Evolutionary conservation across 2,797 vertebrate genomes (phyloP), one percentile per base, ranked within the genome.

Genomic region (Ctenopoma multispine): DNA sequence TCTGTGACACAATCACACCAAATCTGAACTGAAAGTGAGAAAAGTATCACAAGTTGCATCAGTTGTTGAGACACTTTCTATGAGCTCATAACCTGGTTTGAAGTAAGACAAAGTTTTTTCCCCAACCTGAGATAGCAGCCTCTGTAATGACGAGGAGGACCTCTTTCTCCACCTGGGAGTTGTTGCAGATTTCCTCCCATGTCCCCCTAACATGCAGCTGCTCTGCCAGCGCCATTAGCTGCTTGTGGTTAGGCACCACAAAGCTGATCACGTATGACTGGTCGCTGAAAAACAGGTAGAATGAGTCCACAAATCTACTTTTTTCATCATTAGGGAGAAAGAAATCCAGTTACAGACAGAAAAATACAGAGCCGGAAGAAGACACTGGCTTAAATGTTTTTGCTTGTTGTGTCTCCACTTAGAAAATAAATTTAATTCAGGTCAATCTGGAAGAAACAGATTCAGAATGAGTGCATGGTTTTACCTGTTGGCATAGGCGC

Each of bases 251-350:
- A 77, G 98, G 97, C 92, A 99, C 98, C 93, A 99, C 94, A 84
- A 99, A 99, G 90, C 97, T 95, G 87, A 99, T 96, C 85, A 99
- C 96, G 0, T 98, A 99, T 24, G 97, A 98, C 90, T 99, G 94
- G 71, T 97, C 97, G 77, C 98, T 99, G 87, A 60, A 87, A 91
- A 65, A 69, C 31, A 40, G 24, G 40, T 13, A 63, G 7, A 41
- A 27, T 10, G 7, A 51, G 17, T 47, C 18, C 1, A 55, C 2
- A 18, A 5, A 11, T 57, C 51, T 14, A 5, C 14, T 14, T 55
- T 20, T 29, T 17, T 17, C 31, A 17, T 7, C 10, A 15, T 20
- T 14, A 49, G 2, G 11, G 4, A 41, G 23, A 60, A 15, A 50
- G 20, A 60, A 41, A 23, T 23, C 2, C 23, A 31, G 44, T 36